Evolutionary conservation across 2,888 invertebrate genomes (phyloP).

Genomic region (Clostera curtula): DNA sequence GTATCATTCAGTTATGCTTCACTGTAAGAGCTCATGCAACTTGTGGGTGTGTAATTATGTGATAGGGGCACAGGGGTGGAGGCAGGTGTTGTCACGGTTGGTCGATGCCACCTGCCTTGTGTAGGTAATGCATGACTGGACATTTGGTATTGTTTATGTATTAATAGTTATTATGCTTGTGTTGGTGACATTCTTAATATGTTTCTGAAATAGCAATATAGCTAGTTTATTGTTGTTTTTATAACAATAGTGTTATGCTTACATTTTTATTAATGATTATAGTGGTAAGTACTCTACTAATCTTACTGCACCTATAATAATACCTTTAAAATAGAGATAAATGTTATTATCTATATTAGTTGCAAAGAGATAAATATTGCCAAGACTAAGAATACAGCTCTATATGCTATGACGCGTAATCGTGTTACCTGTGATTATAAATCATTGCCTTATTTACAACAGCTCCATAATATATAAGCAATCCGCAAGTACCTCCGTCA

Average conservation of each 20-base stretch:
- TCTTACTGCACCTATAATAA: neutral
- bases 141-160: slow-evolving; percentile 30
- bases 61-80: slow-evolving; percentile 43
- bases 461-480: slow-evolving; percentile 11
- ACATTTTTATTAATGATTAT: slow-evolving; percentile 2
- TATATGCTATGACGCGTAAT: neutral
- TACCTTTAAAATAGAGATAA: neutral
- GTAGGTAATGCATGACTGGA: slow-evolving; percentile 46
- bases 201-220: slow-evolving; percentile 4
- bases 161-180: slow-evolving; percentile 14
- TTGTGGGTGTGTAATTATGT: slow-evolving; percentile 37
- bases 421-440: slow-evolving; percentile 6
- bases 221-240: slow-evolving; percentile 1
- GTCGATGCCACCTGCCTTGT: slow-evolving; percentile 58
- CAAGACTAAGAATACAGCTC: too few relatives aligned
- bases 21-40: slow-evolving; percentile 26
- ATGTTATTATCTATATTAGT: neutral
- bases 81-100: slow-evolving; percentile 62
- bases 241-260: too few relatives aligned
- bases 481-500: slow-evolving; percentile 25
- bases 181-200: slow-evolving; percentile 11
- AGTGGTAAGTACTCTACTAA: neutral
- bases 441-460: slow-evolving; percentile 12
- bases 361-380: too few relatives aligned
- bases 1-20: slow-evolving; percentile 29